Percentiles rank a stretch among this genome's conserved stretches.
Evolutionary conservation across 1,140 invertebrate genomes (phyloP).

Genomic region (Arctopsyche grandis): DNA sequence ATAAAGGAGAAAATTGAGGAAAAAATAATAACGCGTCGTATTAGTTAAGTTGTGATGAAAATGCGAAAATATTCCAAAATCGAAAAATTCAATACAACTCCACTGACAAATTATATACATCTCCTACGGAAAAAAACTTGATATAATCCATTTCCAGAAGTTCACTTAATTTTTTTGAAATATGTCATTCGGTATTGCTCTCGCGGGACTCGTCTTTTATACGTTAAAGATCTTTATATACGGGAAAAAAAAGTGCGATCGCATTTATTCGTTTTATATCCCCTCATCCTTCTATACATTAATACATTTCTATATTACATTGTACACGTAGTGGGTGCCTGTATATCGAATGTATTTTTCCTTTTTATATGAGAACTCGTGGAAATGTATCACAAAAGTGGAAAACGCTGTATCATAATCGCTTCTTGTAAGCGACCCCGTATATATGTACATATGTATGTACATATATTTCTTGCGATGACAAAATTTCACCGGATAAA

Average conservation of each 20-base stretch:
- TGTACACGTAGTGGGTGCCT: neutral
- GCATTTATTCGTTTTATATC: neutral
- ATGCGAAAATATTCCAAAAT: too few relatives aligned
- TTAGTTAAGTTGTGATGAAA: too few relatives aligned
- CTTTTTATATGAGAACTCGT: neutral
- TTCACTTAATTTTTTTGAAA: slow-evolving; percentile 8
- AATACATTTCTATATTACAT: too few relatives aligned
- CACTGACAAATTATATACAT: too few relatives aligned
- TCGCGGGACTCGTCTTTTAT: neutral
- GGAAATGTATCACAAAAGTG: neutral
- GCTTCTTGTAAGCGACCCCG: neutral
- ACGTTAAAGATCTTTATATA: slow-evolving; percentile 1
- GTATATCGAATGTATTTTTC: neutral
- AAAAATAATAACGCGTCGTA: too few relatives aligned
- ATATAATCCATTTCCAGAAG: neutral
- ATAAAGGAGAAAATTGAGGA: neutral
- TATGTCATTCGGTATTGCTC: neutral
- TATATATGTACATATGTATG: neutral
- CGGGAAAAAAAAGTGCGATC: neutral
- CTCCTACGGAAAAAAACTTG: too few relatives aligned
- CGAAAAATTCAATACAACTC: too few relatives aligned
- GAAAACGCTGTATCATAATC: slow-evolving; percentile 4
- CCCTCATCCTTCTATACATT: too few relatives aligned
- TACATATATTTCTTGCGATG: neutral
- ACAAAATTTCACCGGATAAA: too few relatives aligned